Conservation (phyloP, 2,113 vertebrate species). For the Choloepus hoffmanni region DNA sequence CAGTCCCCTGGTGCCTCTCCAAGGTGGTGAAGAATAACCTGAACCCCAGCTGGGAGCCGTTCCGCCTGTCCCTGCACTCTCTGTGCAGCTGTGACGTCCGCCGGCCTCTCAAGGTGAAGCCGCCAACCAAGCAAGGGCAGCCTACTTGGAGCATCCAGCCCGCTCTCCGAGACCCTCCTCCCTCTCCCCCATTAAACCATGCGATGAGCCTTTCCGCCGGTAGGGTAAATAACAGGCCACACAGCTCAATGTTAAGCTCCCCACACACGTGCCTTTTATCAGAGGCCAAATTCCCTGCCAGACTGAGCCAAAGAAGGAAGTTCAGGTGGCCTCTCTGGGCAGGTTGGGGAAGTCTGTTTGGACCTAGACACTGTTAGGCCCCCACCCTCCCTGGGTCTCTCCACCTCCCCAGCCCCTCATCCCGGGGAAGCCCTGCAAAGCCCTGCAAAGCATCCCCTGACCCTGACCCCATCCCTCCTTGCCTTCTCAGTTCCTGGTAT, state of each 20-base stretch:
- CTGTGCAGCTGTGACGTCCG: conserved; percentile 83
- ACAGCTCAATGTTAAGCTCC: neutral
- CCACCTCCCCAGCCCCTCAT: neutral
- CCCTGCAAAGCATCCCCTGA: neutral
- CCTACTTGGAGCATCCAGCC: neutral
- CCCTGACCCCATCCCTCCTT: neutral
- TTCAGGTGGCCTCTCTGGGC: neutral
- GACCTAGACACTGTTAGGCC: neutral
- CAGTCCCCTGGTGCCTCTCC: neutral
- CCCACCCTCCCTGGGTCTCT: neutral
- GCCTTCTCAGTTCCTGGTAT: conserved; percentile 81
- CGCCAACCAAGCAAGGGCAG: neutral
- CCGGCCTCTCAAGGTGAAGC: conserved; percentile 81
- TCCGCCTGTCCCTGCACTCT: conserved; percentile 84
- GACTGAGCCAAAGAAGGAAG: neutral
- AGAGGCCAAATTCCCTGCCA: conserved; percentile 43
- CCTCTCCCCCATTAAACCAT: neutral
- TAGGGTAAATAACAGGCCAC: conserved; percentile 35
- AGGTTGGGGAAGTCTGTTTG: neutral
- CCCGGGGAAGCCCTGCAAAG: neutral
- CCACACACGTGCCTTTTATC: conserved; percentile 22
- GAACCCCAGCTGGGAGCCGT: conserved; percentile 83
- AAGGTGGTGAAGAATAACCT: conserved; percentile 86
- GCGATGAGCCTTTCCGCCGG: neutral
- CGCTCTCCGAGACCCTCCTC: neutral